A percentile compares a stretch with the other conserved stretches of the same genome.
phyloP scores from a whole-genome alignment of 2,888 invertebrate species.

The Meiosimyza platycephala region DNA sequence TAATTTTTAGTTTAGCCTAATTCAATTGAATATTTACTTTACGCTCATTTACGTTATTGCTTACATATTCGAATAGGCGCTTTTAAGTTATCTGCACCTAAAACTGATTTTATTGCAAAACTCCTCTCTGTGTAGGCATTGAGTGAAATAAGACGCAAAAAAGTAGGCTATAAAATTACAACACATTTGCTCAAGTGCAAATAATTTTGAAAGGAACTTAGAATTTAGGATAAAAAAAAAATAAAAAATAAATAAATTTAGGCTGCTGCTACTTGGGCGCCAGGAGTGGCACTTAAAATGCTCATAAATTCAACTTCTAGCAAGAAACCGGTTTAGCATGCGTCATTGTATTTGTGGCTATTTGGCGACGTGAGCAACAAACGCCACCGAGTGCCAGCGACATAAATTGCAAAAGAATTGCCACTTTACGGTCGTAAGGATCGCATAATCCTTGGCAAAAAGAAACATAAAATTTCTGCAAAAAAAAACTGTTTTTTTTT shows the following conservation, averaged over 20 bases:
- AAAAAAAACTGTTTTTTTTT: constrained; percentile 30
- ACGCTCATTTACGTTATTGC: no score
- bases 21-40: no score
- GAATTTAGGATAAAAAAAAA: background rate
- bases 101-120: no score
- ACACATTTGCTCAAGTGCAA: constrained; percentile 26
- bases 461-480: constrained; percentile 45
- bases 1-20: no score
- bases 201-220: constrained; percentile 30
- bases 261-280: constrained; percentile 32
- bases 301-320: constrained; percentile 59
- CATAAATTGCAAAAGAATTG: constrained; percentile 61
- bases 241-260: constrained; percentile 2
- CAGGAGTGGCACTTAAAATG: constrained; percentile 58
- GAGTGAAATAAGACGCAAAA: background rate
- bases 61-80: no score
- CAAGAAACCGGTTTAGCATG: constrained; percentile 35
- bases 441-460: constrained; percentile 54
- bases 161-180: constrained; percentile 11
- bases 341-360: background rate
- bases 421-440: constrained; percentile 60
- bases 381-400: constrained; percentile 40
- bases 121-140: no score
- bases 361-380: background rate
- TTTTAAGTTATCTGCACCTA: no score